A percentile compares a stretch with the other conserved stretches of the same genome.
Evolutionary conservation across 2,888 invertebrate genomes (phyloP).

Genomic region (Sthenelais limicola): DNA sequence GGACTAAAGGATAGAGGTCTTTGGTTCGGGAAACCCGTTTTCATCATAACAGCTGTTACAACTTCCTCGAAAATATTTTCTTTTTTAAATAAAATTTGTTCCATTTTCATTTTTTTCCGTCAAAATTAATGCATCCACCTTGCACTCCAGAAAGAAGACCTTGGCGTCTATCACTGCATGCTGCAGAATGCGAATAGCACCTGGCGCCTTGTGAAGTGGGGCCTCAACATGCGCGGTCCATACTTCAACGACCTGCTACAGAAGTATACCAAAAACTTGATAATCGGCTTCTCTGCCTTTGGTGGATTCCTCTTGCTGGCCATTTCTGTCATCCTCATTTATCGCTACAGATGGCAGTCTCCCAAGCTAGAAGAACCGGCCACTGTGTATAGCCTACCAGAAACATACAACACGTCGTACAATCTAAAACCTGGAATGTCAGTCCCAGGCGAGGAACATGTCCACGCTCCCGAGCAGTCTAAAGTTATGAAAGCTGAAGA

Average conservation of each 20-base stretch:
- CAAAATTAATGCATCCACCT: too few relatives aligned
- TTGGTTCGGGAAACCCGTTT: too few relatives aligned
- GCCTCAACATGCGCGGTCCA: slow-evolving; percentile 39
- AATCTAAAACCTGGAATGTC: not conserved
- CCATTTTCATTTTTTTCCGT: too few relatives aligned
- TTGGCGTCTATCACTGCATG: slow-evolving; percentile 34
- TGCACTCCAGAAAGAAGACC: slow-evolving; percentile 1
- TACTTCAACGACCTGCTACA: slow-evolving; percentile 28
- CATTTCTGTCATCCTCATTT: not conserved
- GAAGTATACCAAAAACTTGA: slow-evolving; percentile 29
- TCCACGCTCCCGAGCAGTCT: too few relatives aligned
- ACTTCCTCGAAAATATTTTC: too few relatives aligned
- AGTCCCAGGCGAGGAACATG: not conserved
- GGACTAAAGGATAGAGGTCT: too few relatives aligned
- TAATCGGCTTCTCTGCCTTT: slow-evolving; percentile 30
- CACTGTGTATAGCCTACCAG: not conserved
- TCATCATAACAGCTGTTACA: too few relatives aligned
- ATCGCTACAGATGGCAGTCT: slow-evolving; percentile 24
- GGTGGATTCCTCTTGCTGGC: slow-evolving; percentile 22
- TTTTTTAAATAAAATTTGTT: too few relatives aligned
- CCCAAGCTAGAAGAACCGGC: not conserved
- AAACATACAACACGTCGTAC: not conserved
- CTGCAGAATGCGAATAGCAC: not conserved
- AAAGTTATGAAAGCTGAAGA: slow-evolving; percentile 11
- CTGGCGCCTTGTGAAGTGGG: slow-evolving; percentile 31